Conservation (phyloP, 92 coral and sea anemone genomes). For the Pocillopora meandrina region DNA sequence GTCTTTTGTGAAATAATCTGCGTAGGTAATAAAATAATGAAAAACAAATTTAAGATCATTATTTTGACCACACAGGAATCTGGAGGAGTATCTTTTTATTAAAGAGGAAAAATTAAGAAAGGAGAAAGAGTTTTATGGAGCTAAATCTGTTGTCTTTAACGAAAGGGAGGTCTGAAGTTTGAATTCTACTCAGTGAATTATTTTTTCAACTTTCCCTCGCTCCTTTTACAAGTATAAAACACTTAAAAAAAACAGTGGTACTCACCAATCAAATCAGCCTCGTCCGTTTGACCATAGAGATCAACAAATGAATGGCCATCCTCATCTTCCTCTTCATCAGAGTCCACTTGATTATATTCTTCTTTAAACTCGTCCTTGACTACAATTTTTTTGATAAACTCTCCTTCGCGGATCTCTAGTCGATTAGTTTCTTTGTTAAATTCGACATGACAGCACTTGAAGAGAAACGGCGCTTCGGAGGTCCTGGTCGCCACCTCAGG, state of each 20-base stretch:
- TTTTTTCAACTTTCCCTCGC: too few relatives aligned
- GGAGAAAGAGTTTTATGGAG: too few relatives aligned
- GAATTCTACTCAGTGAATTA: too few relatives aligned
- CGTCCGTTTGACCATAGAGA: too few relatives aligned
- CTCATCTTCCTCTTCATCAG: background rate
- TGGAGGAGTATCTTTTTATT: too few relatives aligned
- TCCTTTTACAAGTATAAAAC: too few relatives aligned
- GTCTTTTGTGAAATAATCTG: background rate
- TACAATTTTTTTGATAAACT: background rate
- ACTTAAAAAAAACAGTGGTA: background rate
- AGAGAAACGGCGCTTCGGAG: background rate
- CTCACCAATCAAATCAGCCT: background rate
- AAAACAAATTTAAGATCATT: background rate
- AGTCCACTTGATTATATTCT: background rate
- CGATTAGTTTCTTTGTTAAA: slow-evolving; percentile 6
- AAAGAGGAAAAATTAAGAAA: too few relatives aligned
- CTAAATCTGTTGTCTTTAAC: too few relatives aligned
- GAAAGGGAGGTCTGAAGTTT: too few relatives aligned
- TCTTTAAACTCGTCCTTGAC: background rate
- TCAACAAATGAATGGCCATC: too few relatives aligned
- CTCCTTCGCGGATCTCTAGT: slow-evolving; percentile 3
- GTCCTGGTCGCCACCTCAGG: slow-evolving; percentile 9
- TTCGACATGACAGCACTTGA: slow-evolving; percentile 5
- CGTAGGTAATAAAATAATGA: background rate
- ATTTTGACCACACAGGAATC: too few relatives aligned